Evolutionary conservation across 2,888 invertebrate species (phyloP), one percentile per base, ranked within the genome.

Genomic region (Chelonus formosanus): DNA sequence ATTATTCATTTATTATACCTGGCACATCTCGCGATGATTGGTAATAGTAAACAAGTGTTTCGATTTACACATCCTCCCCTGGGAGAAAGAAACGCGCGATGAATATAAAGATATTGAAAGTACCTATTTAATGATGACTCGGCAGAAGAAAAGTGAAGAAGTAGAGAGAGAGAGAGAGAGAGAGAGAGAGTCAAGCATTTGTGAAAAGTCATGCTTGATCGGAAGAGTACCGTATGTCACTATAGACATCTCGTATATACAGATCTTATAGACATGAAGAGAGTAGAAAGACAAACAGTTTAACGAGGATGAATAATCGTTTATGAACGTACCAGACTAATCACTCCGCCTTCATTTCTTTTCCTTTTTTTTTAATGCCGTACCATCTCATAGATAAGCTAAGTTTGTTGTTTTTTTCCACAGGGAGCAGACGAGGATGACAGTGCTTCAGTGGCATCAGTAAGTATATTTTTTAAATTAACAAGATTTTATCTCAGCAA

Each of bases 341-440:
- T 32, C 59, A 35, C 44, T 45, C 50, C 47, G 35, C 57, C 55
- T 40, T 31, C 55, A 36, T 36, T 34, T 55, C 66, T 69, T 69
- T 59, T 63, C 57, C 58, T 68, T 69, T 59, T 65, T 7, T 73
- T 72, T 76, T 74, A 63, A 67, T 65, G 5, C 43, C 7, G 34
- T 31, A 34, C 45, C 32, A 56, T 65, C 35, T 63, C 58, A 61
- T 50, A 34, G 31, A 54, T 63, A 20, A 48, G 52, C 58, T 52
- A 56, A 70, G 40, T 44, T 67, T 71, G 57, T 45, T 71, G 68
- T 85, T 87, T 83, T 87, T 87, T 61, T 65, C 87, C 84, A 75
- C 89, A 90, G 90, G 89, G 89, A 75, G 86, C 87, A 73, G 91
- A 91, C 77, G 92, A 92, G 80, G 92, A 92, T 82, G 92, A 92